These are phyloP conservation scores for Aricia artaxerxes DNA, from an alignment of 2,888 invertebrate species.

Conservation along the genomic window DNA sequence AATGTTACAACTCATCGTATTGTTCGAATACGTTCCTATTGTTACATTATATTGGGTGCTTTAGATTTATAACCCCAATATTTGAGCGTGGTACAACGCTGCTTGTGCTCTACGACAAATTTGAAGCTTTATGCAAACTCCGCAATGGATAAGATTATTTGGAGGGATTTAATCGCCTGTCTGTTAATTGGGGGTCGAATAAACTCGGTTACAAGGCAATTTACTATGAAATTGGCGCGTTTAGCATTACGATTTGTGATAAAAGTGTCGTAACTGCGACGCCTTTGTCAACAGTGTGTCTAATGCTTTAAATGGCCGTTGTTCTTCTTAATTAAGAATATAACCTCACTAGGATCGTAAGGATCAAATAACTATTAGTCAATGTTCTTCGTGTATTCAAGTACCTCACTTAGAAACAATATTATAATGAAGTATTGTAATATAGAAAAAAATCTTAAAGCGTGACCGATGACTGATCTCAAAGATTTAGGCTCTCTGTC, in stretches of 20 bases:
- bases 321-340: constrained; percentile 15
- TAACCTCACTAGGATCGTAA: neutral
- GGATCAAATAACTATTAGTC: neutral
- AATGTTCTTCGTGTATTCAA: neutral
- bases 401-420: neutral
- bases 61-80: constrained; percentile 34
- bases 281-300: constrained; percentile 66
- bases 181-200: constrained; percentile 21
- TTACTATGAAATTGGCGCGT: constrained; percentile 61
- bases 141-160: neutral
- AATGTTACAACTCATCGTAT: constrained; percentile 62
- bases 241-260: constrained; percentile 67
- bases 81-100: constrained; percentile 44
- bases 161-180: neutral
- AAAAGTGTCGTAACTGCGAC: constrained; percentile 69
- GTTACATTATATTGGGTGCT: constrained; percentile 52
- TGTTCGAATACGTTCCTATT: constrained; percentile 60
- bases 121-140: neutral
- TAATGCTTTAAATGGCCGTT: constrained; percentile 60
- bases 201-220: constrained; percentile 48
- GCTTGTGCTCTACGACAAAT: constrained; percentile 12
- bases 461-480: neutral
- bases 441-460: neutral
- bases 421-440: neutral
- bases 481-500: too few species aligned